Base-by-base conservation (phyloP, 2,797 vertebrate species). In the Brotula barbata region DNA sequence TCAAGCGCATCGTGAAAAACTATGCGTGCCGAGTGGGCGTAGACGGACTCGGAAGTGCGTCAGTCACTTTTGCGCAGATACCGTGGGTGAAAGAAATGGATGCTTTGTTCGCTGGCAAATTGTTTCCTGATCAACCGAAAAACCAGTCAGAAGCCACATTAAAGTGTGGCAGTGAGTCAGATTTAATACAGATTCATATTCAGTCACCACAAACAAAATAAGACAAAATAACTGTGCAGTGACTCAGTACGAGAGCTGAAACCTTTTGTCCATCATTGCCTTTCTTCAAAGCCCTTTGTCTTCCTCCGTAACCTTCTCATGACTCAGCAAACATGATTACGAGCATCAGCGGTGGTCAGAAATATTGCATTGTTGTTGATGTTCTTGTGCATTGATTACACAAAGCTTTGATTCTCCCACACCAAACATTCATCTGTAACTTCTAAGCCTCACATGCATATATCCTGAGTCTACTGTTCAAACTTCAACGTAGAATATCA, bases 1-100 rank as follows among this genome's bases (percentile, higher is more conserved):
- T 63, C 70, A 86, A 78, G 76, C 67, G 81, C 83, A 78, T 83
- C 78, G 63, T 60, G 57, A 68, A 80, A 43, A 71, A 60, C 44
- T 71, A 51, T 82, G 80, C 51, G 47, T 75, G 77, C 67, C 19
- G 65, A 84, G 74, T 57, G 66, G 83, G 87, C 73, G 76, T 71
- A 40, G 64, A 40, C 49, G 16, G 25, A 40, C 64, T 45, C 44
- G 50, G 61, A 85, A 58, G 33, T 64, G 56, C 77, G 77, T 90
- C 80, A 87, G 37, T 48, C 51, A 52, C 56, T 36, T 47, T 60
- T 16, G 21, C 41, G 41, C 20, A 60, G 68, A 57, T 6, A 41
- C 58, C 21, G 40, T 42, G 15, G 21, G 16, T 34, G 21, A 56
- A 73, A 83, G 59, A 85, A 88, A 71, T 47, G 73, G 52, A 17